Evolutionary conservation across 2,113 vertebrate genomes (phyloP).

Genomic region (Paramisgurnus dabryanus): DNA sequence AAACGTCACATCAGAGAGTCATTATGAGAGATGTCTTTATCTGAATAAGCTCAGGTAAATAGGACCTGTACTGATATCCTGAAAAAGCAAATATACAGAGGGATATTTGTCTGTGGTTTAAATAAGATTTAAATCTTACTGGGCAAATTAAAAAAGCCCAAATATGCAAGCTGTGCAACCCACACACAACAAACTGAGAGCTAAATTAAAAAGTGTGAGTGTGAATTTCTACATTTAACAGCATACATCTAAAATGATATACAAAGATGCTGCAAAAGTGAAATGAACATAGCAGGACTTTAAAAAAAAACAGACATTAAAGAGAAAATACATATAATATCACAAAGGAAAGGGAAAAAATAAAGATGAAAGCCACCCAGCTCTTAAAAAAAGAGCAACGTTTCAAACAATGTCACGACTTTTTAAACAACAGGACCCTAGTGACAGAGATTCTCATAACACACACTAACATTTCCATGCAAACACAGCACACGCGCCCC

Average conservation of each 20-base stretch:
- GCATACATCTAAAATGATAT: slow-evolving; percentile 18
- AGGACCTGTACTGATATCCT: slow-evolving; percentile 11
- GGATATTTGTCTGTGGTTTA: slow-evolving; percentile 49
- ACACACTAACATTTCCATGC: background rate
- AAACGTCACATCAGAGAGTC: background rate
- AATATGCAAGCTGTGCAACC: background rate
- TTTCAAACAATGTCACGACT: slow-evolving; percentile 12
- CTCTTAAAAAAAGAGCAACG: background rate
- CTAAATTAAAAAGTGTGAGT: slow-evolving; percentile 9
- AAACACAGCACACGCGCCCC: background rate
- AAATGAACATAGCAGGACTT: background rate
- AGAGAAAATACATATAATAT: background rate
- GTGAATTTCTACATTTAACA: background rate
- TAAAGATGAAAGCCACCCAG: background rate
- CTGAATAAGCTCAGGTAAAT: slow-evolving; percentile 22
- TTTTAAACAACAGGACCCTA: slow-evolving; percentile 12
- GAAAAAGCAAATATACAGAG: slow-evolving; percentile 34
- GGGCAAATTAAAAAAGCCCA: slow-evolving; percentile 9
- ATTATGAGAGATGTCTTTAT: slow-evolving; percentile 31
- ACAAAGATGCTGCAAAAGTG: slow-evolving; percentile 23
- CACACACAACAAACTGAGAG: background rate
- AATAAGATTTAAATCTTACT: slow-evolving; percentile 33
- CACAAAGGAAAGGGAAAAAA: background rate
- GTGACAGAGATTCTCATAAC: slow-evolving; percentile 27
- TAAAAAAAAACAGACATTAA: background rate